These are phyloP conservation scores for Heliconius hewitsoni DNA, from an alignment of 1,140 invertebrate genomes.

Conservation along the genomic window DNA sequence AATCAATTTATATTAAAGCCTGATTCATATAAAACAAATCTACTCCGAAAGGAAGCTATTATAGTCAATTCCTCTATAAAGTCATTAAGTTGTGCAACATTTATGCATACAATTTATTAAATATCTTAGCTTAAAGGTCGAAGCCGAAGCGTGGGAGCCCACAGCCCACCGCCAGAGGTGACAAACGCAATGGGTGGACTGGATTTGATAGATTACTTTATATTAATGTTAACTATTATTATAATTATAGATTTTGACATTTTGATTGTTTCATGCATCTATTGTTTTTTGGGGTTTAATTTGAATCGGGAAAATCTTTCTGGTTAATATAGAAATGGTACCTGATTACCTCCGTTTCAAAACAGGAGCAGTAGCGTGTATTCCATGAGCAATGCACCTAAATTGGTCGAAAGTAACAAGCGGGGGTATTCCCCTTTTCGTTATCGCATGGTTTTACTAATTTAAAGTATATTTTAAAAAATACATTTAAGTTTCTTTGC, in stretches of 20 bases:
- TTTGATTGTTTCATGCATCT: neutral
- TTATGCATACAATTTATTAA: conserved; percentile 23
- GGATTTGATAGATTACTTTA: conserved; percentile 51
- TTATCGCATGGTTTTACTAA: no score
- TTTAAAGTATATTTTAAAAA: no score
- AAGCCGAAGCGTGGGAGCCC: conserved; percentile 59
- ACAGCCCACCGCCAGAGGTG: conserved; percentile 54
- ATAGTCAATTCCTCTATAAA: neutral
- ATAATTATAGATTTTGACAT: neutral
- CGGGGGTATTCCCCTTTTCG: no score
- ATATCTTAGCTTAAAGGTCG: conserved; percentile 55
- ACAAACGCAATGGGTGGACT: conserved; percentile 53
- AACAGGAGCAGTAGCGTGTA: no score
- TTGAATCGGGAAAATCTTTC: no score
- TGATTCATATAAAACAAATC: neutral
- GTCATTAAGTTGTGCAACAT: conserved; percentile 15
- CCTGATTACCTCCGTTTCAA: no score
- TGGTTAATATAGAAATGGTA: no score
- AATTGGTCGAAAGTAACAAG: no score
- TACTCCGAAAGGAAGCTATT: neutral
- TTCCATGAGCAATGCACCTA: no score
- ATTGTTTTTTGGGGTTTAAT: no score
- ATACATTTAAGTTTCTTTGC: no score
- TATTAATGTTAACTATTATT: neutral
- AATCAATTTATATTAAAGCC: no score